Percentiles rank a stretch among this genome's conserved stretches.
phyloP scores from a whole-genome alignment of 2,113 vertebrate genomes.

The Clinocottus analis region DNA sequence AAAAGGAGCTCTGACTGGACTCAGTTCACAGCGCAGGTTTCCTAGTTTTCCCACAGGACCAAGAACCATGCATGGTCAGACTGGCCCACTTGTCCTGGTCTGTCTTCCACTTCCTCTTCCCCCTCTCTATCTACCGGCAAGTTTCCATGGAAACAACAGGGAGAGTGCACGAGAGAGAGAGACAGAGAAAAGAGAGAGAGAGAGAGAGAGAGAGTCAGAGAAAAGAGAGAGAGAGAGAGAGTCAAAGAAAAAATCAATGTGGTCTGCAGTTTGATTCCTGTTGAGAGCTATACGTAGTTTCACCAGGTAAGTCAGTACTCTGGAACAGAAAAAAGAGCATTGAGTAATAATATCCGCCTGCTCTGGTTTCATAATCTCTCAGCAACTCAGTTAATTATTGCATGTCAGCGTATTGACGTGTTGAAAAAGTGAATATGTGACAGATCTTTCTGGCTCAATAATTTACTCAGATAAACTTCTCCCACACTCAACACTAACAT shows the following conservation, averaged over 20 bases:
- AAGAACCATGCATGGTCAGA: conserved; percentile 70
- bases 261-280: conserved; percentile 55
- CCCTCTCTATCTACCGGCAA: conserved; percentile 73
- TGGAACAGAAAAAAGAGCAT: conserved; percentile 20
- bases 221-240: conserved; percentile 29
- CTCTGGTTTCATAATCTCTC: conserved; percentile 49
- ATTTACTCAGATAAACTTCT: conserved; percentile 65
- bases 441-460: conserved; percentile 60
- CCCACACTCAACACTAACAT: conserved; percentile 48
- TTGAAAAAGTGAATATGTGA: conserved; percentile 51
- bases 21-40: conserved; percentile 49
- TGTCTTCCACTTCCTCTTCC: conserved; percentile 66
- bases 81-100: conserved; percentile 78
- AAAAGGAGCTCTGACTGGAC: conserved; percentile 4
- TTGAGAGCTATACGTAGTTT: conserved; percentile 45
- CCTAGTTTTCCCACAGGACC: conserved; percentile 71
- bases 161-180: conserved; percentile 38
- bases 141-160: conserved; percentile 87
- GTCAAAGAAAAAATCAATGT: conserved; percentile 37
- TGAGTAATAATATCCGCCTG: conserved; percentile 20
- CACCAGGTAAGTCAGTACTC: conserved; percentile 33
- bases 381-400: conserved; percentile 65
- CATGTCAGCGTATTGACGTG: conserved; percentile 55
- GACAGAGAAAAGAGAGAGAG: conserved; percentile 20
- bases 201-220: conserved; percentile 35